These are phyloP conservation scores for Leistus spinibarbis DNA, from an alignment of 2,888 invertebrate genomes.

Conservation along the genomic window DNA sequence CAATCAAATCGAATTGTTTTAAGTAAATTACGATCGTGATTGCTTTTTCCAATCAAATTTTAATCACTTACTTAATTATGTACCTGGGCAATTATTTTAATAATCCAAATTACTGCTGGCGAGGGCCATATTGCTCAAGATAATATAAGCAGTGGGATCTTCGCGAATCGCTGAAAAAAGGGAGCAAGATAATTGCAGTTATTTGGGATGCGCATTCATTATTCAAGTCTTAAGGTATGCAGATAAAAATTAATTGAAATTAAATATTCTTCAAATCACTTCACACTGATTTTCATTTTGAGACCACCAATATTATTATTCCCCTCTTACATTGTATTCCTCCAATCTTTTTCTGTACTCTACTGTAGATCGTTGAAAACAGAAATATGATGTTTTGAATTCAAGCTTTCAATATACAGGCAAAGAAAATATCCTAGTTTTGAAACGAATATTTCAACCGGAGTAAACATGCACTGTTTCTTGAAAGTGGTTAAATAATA, in stretches of 20 bases:
- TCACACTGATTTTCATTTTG: conserved; percentile 21
- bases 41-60: neutral
- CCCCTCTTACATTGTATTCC: too few relatives aligned
- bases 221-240: conserved; percentile 24
- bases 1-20: neutral
- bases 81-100: neutral
- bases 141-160: neutral
- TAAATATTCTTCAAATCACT: conserved; percentile 6
- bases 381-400: too few relatives aligned
- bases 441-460: too few relatives aligned
- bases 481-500: too few relatives aligned
- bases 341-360: too few relatives aligned
- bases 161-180: conserved; percentile 9
- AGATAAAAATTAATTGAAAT: conserved; percentile 27
- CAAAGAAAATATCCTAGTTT: too few relatives aligned
- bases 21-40: neutral
- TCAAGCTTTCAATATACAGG: too few relatives aligned
- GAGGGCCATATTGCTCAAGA: neutral
- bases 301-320: too few relatives aligned
- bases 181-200: conserved; percentile 22
- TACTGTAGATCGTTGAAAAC: too few relatives aligned
- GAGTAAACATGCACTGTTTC: too few relatives aligned
- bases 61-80: neutral
- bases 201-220: conserved; percentile 24
- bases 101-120: neutral